phyloP scores from a whole-genome alignment of 2,888 invertebrate species.

The Odontocerum albicorne region DNA sequence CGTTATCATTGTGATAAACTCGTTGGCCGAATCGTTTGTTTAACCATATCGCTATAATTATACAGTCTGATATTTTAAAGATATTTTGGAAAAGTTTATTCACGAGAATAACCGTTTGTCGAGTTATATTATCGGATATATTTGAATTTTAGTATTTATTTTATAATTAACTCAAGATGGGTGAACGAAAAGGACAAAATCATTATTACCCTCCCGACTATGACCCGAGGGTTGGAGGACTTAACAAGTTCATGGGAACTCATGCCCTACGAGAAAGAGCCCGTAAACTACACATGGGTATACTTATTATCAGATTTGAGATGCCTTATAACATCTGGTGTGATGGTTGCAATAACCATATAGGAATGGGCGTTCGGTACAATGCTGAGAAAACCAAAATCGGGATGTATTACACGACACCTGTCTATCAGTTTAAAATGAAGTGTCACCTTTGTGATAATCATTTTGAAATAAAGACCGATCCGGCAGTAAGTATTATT shows the following conservation, averaged over 20 bases:
- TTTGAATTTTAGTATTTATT: no score
- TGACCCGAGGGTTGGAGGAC: constrained; percentile 90
- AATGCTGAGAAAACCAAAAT: constrained; percentile 91
- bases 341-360: constrained; percentile 95
- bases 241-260: constrained; percentile 92
- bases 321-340: constrained; percentile 99
- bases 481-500: constrained; percentile 78
- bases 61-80: no score
- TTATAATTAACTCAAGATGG: constrained; percentile 74
- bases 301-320: constrained; percentile 95
- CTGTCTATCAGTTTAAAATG: constrained; percentile 98
- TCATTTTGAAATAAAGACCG: constrained; percentile 97
- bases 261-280: constrained; percentile 97
- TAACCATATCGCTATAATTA: no score
- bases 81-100: no score
- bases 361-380: constrained; percentile 99
- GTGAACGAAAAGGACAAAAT: constrained; percentile 97
- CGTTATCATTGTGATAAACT: no score
- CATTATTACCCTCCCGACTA: constrained; percentile 99
- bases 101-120: no score
- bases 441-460: constrained; percentile 98
- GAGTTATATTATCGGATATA: no score
- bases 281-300: constrained; percentile 92
- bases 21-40: no score
- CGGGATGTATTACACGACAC: constrained; percentile 98